Evolutionary conservation across 2,888 invertebrate genomes (phyloP).

Genomic region (Sphinx pinastri): DNA sequence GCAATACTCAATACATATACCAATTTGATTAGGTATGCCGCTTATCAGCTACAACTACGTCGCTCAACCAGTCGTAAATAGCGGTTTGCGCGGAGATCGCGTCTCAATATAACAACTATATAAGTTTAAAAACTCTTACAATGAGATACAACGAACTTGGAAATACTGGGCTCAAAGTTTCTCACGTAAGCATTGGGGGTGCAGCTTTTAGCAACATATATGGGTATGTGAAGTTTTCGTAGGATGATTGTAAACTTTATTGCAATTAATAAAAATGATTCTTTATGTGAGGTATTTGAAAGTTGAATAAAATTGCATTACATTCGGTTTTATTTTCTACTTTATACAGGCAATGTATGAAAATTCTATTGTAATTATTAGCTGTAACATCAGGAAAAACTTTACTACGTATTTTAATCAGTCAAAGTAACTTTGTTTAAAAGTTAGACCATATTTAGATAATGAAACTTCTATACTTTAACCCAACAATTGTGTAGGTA

Average conservation of each 20-base stretch:
- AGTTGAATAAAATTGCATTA: background rate
- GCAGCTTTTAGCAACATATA: slow-evolving; percentile 89
- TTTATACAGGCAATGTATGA: too few species aligned
- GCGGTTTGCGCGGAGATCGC: slow-evolving; percentile 1
- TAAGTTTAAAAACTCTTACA: background rate
- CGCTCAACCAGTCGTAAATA: slow-evolving; percentile 9
- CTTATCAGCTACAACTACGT: slow-evolving; percentile 13
- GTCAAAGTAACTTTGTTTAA: too few species aligned
- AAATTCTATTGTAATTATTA: too few species aligned
- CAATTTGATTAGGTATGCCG: background rate
- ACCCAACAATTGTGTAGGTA: too few species aligned
- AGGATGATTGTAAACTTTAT: background rate
- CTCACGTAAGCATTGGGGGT: slow-evolving; percentile 89
- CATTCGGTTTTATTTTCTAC: too few species aligned
- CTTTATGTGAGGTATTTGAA: background rate
- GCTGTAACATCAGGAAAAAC: too few species aligned
- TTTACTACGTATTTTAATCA: too few species aligned
- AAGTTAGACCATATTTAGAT: too few species aligned
- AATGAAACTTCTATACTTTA: too few species aligned
- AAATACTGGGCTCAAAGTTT: slow-evolving; percentile 88
- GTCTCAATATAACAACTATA: background rate
- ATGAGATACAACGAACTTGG: slow-evolving; percentile 91
- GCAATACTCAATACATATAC: too few species aligned
- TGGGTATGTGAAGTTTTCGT: slow-evolving; percentile 82
- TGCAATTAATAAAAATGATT: background rate